A percentile compares a stretch with the other conserved stretches of the same genome.
Conservation (phyloP, 2,797 vertebrate genomes). For the Gorsachius magnificus region DNA sequence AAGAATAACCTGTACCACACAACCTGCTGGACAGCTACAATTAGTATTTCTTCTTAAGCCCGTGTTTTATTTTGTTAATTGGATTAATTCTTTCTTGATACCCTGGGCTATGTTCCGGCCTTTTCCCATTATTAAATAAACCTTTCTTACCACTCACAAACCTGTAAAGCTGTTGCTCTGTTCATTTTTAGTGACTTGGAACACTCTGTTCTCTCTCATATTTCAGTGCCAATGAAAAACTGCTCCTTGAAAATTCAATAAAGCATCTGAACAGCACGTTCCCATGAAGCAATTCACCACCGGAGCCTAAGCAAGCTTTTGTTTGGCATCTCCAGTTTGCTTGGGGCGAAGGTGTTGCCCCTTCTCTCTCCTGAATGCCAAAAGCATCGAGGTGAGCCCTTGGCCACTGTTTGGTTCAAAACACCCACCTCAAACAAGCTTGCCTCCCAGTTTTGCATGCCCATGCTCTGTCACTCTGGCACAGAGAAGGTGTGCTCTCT, state of each 20-base stretch:
- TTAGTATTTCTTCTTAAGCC: slow-evolving; percentile 40
- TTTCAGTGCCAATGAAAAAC: slow-evolving; percentile 45
- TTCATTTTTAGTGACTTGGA: slow-evolving; percentile 33
- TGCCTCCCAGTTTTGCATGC: not conserved
- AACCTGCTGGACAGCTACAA: slow-evolving; percentile 33
- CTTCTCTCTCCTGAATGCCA: not conserved
- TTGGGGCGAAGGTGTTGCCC: not conserved
- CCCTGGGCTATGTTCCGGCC: slow-evolving; percentile 57
- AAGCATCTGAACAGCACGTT: slow-evolving; percentile 46
- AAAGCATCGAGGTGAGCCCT: not conserved
- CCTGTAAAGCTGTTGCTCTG: slow-evolving; percentile 20
- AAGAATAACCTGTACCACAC: slow-evolving; percentile 13
- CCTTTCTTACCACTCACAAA: slow-evolving; percentile 34
- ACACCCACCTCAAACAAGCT: not conserved
- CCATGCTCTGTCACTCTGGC: not conserved
- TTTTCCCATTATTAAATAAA: slow-evolving; percentile 60
- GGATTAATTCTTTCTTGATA: slow-evolving; percentile 37
- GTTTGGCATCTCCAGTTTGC: slow-evolving; percentile 29
- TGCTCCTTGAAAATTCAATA: slow-evolving; percentile 61
- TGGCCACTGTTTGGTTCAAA: not conserved
- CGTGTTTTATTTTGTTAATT: slow-evolving; percentile 32
- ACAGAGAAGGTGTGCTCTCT: not conserved
- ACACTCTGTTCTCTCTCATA: slow-evolving; percentile 59
- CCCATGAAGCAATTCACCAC: slow-evolving; percentile 39
- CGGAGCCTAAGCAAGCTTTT: slow-evolving; percentile 32